phyloP scores from a whole-genome alignment of 2,113 vertebrate species.

The Laticauda laticaudata region DNA sequence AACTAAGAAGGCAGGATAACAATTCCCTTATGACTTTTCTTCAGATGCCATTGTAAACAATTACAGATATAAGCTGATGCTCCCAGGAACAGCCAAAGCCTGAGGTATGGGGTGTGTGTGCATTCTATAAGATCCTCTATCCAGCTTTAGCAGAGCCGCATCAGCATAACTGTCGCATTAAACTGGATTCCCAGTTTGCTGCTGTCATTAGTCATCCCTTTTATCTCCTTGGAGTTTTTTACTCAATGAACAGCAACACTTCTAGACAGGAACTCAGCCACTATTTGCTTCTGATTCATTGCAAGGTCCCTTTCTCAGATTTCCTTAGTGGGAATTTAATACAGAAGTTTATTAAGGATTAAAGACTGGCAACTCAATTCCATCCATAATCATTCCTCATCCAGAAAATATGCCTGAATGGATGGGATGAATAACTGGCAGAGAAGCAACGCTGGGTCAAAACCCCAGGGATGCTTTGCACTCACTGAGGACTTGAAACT shows the following conservation, averaged over 20 bases:
- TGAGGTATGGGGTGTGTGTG: too few relatives aligned
- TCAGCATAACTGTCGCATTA: not conserved
- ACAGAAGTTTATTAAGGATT: not conserved
- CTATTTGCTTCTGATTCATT: not conserved
- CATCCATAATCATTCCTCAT: too few relatives aligned
- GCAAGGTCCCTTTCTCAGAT: not conserved
- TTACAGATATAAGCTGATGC: not conserved
- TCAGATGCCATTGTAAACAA: not conserved
- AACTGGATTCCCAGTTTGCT: not conserved
- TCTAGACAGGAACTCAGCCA: not conserved
- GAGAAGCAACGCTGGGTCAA: not conserved
- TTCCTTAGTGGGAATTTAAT: not conserved
- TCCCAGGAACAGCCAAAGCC: not conserved
- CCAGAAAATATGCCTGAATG: not conserved
- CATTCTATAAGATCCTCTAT: not conserved
- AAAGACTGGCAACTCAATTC: not conserved
- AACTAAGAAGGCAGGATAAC: not conserved
- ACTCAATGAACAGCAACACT: not conserved
- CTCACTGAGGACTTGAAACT: not conserved
- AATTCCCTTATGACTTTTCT: not conserved
- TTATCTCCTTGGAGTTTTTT: not conserved
- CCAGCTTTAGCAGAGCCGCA: not conserved
- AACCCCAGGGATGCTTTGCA: not conserved
- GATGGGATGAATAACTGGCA: not conserved
- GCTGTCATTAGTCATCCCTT: not conserved